Base-by-base conservation (phyloP, 2,797 vertebrate species). In the Peromyscus attwateri region DNA sequence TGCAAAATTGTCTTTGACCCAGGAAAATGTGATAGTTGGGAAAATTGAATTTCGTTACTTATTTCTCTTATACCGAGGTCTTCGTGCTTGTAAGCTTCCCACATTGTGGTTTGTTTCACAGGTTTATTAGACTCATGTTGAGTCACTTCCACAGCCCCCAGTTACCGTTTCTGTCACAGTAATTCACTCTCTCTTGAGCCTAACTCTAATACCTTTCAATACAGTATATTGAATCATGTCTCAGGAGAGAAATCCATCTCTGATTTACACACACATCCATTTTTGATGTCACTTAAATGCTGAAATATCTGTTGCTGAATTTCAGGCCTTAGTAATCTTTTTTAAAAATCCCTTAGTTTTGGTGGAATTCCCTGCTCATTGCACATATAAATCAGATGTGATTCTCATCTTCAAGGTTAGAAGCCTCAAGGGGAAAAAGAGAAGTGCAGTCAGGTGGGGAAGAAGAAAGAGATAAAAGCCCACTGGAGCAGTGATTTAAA, bases 241-340 rank as follows among this genome's bases (percentile, higher is more conserved):
- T 98, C 94, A 82, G 82, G 83, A 98, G 89, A 95, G 84, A 64
- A 97, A 96, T 97, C 66, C 83, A 66, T 96, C 81, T 95, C 97
- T 96, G 0, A 85, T 96, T 96, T 70, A 96, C 97, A 92, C 89
- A 97, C 95, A 83, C 0, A 57, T 97, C 76, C 85, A 89, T 71
- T 73, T 92, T 77, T 94, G 96, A 91, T 95, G 87, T 97, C 96
- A 97, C 64, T 91, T 1, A 60, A 94, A 89, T 94, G 43, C 92
- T 97, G 95, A 98, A 98, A 96, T 97, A 96, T 97, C 95, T 97
- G 94, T 97, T 90, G 97, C 92, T 94, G 37, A 19, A 7, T 94
- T 95, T 97, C 95, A 97, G 96, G 81, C 34, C 90, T 98, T 91
- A 64, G 98, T 98, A 96, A 90, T 98, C 95, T 97, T 46, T 76